Base-by-base conservation (phyloP, 2,888 invertebrate species). In the Nephrotoma appendiculata region DNA sequence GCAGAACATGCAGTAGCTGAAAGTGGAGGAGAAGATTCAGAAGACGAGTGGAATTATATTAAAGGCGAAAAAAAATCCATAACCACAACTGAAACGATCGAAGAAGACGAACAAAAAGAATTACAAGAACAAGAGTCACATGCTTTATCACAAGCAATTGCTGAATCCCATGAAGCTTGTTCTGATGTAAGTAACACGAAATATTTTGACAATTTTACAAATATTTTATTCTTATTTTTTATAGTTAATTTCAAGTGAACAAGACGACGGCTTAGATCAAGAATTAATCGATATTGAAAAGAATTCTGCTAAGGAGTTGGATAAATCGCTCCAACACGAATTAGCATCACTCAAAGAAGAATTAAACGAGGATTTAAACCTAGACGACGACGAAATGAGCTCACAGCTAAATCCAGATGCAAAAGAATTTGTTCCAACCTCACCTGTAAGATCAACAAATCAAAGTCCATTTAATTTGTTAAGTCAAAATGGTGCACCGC, bases 1-100 rank as follows among this genome's bases (percentile, higher is more conserved):
- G 84, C 84, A 84, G 85, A 85, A 85, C 42, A 84, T 84, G 84
- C 43, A 42, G 85, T 85, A 85, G 85, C 85, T 19, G 85, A 85
- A 85, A 85, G 85, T 85, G 85, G 44, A 19, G 85, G 85, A 57
- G 86, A 86, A 57, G 41, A 52, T 88, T 95, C 95, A 89, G 96
- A 96, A 92, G 96, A 96, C 94, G 97, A 96, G 95, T 96, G 96
- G 96, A 96, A 96, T 91, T 97, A 96, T 91, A 95, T 94, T 91
- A 94, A 94, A 90, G 94, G 94, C 90, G 93, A 94, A 89, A 85
- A 85, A 85, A 85, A 42, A 45, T 19, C 15, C 93, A 93, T 90
- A 92, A 31, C 71, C 31, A 31, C 71, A 31, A 86, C 19, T 85
- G 48, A 48, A 86, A 86, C 19, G 43, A 15, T 57, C 83, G 88